phyloP scores from a whole-genome alignment of 2,797 vertebrate genomes.

The Avahi laniger region DNA sequence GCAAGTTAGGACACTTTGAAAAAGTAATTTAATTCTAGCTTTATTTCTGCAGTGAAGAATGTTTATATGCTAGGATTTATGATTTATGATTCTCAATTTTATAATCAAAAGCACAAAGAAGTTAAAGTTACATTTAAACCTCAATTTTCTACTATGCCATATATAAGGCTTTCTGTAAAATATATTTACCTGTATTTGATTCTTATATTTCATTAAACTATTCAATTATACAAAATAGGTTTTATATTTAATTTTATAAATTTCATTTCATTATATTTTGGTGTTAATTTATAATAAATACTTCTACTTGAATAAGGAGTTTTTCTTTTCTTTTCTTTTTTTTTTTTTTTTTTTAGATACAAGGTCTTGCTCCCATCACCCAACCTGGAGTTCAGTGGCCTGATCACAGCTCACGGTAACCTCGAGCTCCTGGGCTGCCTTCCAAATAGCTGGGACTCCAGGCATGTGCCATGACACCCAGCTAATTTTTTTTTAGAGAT shows the following conservation, averaged over 20 bases:
- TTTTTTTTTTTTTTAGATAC: not conserved
- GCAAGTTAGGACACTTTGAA: not conserved
- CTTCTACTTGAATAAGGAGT: not conserved
- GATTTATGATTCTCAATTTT: not conserved
- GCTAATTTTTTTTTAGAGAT: not conserved
- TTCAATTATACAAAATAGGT: not conserved
- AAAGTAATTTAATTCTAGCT: not conserved
- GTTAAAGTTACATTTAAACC: not conserved
- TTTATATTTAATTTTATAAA: not conserved
- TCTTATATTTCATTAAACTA: not conserved
- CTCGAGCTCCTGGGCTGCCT: not conserved
- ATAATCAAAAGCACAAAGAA: not conserved
- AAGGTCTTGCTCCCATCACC: not conserved
- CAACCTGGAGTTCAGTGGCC: not conserved
- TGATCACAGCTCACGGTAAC: not conserved
- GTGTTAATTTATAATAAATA: constrained; percentile 15
- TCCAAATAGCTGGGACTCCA: not conserved
- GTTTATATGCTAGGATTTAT: not conserved
- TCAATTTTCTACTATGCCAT: not conserved
- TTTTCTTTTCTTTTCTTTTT: not conserved
- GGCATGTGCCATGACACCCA: not conserved
- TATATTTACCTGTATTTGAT: not conserved
- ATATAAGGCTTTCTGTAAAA: not conserved
- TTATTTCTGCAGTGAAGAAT: not conserved
- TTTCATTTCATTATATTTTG: not conserved